Evolutionary conservation across 2,888 invertebrate species (phyloP).

Genomic region (Xylota sylvarum): DNA sequence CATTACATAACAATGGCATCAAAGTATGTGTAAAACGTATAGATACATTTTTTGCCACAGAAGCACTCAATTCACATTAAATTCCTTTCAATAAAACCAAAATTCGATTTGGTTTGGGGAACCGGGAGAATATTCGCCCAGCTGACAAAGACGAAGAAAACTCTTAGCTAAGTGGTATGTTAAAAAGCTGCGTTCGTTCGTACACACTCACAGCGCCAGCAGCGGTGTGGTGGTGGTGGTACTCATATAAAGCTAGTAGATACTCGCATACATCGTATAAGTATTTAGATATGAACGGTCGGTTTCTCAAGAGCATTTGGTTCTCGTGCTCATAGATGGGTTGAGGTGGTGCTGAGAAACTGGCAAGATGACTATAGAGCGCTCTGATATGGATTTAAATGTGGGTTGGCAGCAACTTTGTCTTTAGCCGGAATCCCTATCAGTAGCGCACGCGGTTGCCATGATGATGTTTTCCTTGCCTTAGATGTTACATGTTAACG

Average conservation of each 20-base stretch:
- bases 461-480: not conserved
- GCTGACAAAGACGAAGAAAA: slow-evolving; percentile 5
- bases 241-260: slow-evolving; percentile 21
- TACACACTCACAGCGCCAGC: not conserved
- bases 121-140: slow-evolving; percentile 25
- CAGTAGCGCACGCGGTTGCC: slow-evolving; percentile 14
- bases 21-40: slow-evolving; percentile 32
- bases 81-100: slow-evolving; percentile 55
- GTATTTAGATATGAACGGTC: slow-evolving; percentile 10
- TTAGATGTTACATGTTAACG: slow-evolving; percentile 16
- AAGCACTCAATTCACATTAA: slow-evolving; percentile 51
- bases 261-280: slow-evolving; percentile 4
- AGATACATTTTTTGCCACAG: slow-evolving; percentile 22
- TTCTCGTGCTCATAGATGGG: not conserved
- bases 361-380: slow-evolving; percentile 20
- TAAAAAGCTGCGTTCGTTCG: slow-evolving; percentile 41
- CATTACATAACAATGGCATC: slow-evolving; percentile 41
- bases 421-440: slow-evolving; percentile 19
- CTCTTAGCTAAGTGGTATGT: slow-evolving; percentile 60
- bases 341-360: slow-evolving; percentile 10
- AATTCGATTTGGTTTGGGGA: slow-evolving; percentile 37
- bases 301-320: slow-evolving; percentile 24
- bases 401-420: slow-evolving; percentile 36
- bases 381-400: slow-evolving; percentile 30
- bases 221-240: not conserved